These are phyloP conservation scores for Danio jaintianensis DNA, from an alignment of 2,797 vertebrate species.

Conservation along the genomic window DNA sequence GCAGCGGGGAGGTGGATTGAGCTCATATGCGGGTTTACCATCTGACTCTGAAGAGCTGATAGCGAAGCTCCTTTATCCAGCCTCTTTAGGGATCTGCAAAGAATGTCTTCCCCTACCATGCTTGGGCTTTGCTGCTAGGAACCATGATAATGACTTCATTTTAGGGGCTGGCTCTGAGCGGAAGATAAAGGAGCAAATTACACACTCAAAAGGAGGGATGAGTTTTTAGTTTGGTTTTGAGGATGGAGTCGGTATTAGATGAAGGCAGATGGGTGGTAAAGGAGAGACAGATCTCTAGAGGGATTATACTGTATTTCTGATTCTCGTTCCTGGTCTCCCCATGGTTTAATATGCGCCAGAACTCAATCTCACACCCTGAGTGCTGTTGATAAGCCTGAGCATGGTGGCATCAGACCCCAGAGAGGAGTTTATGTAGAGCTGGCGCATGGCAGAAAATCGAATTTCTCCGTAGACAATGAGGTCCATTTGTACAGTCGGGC, in stretches of 20 bases:
- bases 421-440: conserved; percentile 69
- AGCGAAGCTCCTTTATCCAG: conserved; percentile 18
- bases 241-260: conserved; percentile 31
- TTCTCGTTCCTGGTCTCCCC: conserved; percentile 54
- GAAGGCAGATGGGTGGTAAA: conserved; percentile 37
- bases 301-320: conserved; percentile 59
- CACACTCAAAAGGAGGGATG: conserved; percentile 65
- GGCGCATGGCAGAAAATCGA: conserved; percentile 78
- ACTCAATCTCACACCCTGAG: conserved; percentile 80
- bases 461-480: conserved; percentile 82
- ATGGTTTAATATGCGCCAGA: conserved; percentile 74
- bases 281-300: conserved; percentile 47
- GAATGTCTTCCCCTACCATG: conserved; percentile 32
- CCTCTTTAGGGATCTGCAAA: conserved; percentile 62
- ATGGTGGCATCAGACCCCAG: conserved; percentile 69
- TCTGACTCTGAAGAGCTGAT: neutral
- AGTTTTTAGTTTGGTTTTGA: conserved; percentile 57
- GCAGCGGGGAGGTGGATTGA: conserved; percentile 20
- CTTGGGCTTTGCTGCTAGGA: conserved; percentile 59
- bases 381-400: conserved; percentile 77
- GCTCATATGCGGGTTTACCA: conserved; percentile 7
- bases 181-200: conserved; percentile 73
- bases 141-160: conserved; percentile 67
- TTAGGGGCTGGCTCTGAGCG: conserved; percentile 63
- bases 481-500: conserved; percentile 80